phyloP scores from a whole-genome alignment of 2,797 vertebrate genomes.

The Spinibarbus caldwelli region DNA sequence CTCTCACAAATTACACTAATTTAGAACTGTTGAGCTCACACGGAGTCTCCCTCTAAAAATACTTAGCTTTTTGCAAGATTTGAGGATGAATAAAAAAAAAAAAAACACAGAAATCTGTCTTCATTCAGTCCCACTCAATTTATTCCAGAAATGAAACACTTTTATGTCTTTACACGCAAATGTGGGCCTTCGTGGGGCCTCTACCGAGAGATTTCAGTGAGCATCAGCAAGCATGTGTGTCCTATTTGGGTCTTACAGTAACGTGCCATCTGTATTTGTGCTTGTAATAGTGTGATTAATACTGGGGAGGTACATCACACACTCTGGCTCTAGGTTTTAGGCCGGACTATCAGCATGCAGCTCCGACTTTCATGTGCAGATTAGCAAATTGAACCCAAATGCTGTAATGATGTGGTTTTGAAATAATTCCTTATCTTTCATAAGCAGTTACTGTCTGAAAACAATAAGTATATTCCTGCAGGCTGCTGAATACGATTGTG shows the following conservation, averaged over 20 bases:
- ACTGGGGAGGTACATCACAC: conserved; percentile 64
- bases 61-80: conserved; percentile 37
- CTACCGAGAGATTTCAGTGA: conserved; percentile 40
- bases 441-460: conserved; percentile 55
- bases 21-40: conserved; percentile 20
- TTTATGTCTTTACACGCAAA: conserved; percentile 64
- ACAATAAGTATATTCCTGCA: conserved; percentile 31
- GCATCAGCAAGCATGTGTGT: conserved; percentile 62
- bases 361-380: conserved; percentile 61
- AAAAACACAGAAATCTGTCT: conserved; percentile 56
- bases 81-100: conserved; percentile 53
- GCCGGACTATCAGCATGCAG: conserved; percentile 56
- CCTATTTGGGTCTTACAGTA: conserved; percentile 64
- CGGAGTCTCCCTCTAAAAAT: conserved; percentile 47
- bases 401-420: conserved; percentile 62
- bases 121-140: conserved; percentile 65
- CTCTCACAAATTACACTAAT: conserved; percentile 47
- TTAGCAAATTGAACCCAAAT: conserved; percentile 65
- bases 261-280: conserved; percentile 63
- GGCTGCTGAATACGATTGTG: not conserved
- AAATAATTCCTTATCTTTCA: conserved; percentile 63
- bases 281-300: conserved; percentile 69
- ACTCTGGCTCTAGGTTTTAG: conserved; percentile 51
- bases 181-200: conserved; percentile 33
- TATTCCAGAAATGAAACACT: conserved; percentile 64